Base-by-base conservation (phyloP, 2,888 invertebrate species). In the Ophion slaviceki region DNA sequence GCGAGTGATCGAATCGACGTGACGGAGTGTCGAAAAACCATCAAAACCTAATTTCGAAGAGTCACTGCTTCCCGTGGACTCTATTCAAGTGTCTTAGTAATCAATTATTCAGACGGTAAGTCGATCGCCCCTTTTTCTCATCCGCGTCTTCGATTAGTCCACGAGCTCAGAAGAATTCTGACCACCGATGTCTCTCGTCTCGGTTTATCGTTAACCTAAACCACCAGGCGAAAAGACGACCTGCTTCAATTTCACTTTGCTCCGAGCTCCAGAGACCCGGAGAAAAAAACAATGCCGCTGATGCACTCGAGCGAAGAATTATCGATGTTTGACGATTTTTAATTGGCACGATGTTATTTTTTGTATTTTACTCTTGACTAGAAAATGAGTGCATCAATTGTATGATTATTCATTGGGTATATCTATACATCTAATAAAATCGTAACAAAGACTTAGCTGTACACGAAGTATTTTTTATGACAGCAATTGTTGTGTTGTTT, bases 1-100 rank as follows among this genome's bases (percentile, higher is more conserved):
- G 11, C 57, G 77, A 77, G 71, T 77, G 71, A 77, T 71, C 66
- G 32, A 24, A 77, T 59, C 59, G 59, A 72, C 66, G 53, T 62
- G 66, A 76, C 57, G 53, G 11, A 66, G 59, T 77, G 66, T 32
- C 71, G 61, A 67, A 36, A 74, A 45, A 40, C 66, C 66, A 28
- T 45, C 71, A 77, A 47, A 68, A 68, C 47, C 74, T 71, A 32
- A 57, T 71, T 71, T 57, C 71, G 32, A 28, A 71, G 68, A 68
- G 71, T 14, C 14, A 14, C 47, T 17, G 14, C 47, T 47, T 14
- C 47, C 47, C 47, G 17, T 47, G 10, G 1, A 14, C 47, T 1
- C 47, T 3, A 47, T 2, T 47, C 3, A 47, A 14, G 47, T 47
- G 14, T 47, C 47, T 47, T 14, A 47, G 47, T 14, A 11, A 14